A percentile compares a stretch with the other conserved stretches of the same genome.
These are phyloP conservation scores for Physella acuta DNA, from an alignment of 1,140 invertebrate genomes.

Conservation along the genomic window DNA sequence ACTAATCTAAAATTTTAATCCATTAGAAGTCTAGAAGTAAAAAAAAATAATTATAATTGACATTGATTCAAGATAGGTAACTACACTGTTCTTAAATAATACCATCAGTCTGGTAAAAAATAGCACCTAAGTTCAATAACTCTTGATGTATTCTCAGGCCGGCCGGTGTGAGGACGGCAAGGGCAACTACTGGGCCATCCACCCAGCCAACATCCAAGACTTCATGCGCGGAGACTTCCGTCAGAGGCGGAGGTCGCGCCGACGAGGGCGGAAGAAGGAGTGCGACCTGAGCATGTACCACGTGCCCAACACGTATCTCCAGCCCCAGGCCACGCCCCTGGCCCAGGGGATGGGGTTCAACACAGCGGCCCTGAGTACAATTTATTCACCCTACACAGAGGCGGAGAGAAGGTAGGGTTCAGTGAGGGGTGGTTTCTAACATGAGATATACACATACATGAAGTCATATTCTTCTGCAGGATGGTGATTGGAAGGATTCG, in stretches of 20 bases:
- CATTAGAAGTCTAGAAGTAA: too few relatives aligned
- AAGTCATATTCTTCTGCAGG: too few relatives aligned
- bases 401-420: constrained; percentile 40
- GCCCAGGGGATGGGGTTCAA: constrained; percentile 38
- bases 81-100: too few relatives aligned
- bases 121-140: too few relatives aligned
- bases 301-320: constrained; percentile 46
- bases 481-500: too few relatives aligned
- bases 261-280: constrained; percentile 52
- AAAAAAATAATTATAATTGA: too few relatives aligned
- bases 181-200: constrained; percentile 87
- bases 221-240: constrained; percentile 91
- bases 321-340: constrained; percentile 26
- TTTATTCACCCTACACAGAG: constrained; percentile 55
- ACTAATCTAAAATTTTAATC: too few relatives aligned
- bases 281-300: constrained; percentile 51
- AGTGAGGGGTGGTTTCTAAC: neutral
- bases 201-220: constrained; percentile 94
- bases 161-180: constrained; percentile 57
- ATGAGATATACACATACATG: too few relatives aligned
- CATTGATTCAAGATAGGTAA: too few relatives aligned
- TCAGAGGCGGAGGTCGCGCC: constrained; percentile 45
- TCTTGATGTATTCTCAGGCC: constrained; percentile 38
- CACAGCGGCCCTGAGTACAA: constrained; percentile 41
- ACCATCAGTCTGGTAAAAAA: too few relatives aligned